These are phyloP conservation scores for Papilio helenus DNA, from an alignment of 1,140 invertebrate genomes.

Conservation along the genomic window DNA sequence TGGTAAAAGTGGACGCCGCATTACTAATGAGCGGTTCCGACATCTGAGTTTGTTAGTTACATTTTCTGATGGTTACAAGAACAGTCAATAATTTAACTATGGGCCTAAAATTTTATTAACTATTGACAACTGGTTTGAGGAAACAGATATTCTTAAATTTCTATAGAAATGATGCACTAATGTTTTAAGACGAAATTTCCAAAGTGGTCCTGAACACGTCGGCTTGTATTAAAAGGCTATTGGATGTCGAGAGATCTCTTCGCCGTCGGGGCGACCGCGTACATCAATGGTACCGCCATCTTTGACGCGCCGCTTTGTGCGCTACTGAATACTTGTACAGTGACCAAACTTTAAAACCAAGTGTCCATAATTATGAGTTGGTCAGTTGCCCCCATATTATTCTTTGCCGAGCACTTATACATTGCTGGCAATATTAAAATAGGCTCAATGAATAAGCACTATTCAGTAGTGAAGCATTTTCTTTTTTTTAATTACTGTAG, in stretches of 20 bases:
- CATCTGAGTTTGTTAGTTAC: too few relatives aligned
- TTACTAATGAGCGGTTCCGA: too few relatives aligned
- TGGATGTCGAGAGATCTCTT: constrained; percentile 32
- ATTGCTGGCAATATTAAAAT: too few relatives aligned
- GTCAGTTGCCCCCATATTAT: neutral
- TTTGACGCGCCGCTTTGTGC: constrained; percentile 34
- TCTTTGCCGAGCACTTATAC: neutral
- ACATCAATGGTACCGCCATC: constrained; percentile 34
- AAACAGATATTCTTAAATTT: constrained; percentile 8
- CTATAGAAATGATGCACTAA: constrained; percentile 1
- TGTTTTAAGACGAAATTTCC: constrained; percentile 30
- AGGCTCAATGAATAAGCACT: too few relatives aligned
- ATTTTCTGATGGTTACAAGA: too few relatives aligned
- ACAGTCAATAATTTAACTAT: too few relatives aligned
- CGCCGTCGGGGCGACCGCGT: constrained; percentile 9
- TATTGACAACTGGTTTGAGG: too few relatives aligned
- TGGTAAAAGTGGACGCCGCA: too few relatives aligned
- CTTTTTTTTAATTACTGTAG: too few relatives aligned
- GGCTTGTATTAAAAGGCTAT: constrained; percentile 33
- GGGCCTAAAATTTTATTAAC: too few relatives aligned
- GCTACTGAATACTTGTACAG: constrained; percentile 27
- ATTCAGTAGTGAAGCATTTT: too few relatives aligned
- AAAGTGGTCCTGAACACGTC: constrained; percentile 5
- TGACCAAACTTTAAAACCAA: neutral
- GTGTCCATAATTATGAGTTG: neutral